These are phyloP conservation scores for Cheiracanthium punctorium DNA, from an alignment of 2,888 invertebrate species.

Conservation along the genomic window DNA sequence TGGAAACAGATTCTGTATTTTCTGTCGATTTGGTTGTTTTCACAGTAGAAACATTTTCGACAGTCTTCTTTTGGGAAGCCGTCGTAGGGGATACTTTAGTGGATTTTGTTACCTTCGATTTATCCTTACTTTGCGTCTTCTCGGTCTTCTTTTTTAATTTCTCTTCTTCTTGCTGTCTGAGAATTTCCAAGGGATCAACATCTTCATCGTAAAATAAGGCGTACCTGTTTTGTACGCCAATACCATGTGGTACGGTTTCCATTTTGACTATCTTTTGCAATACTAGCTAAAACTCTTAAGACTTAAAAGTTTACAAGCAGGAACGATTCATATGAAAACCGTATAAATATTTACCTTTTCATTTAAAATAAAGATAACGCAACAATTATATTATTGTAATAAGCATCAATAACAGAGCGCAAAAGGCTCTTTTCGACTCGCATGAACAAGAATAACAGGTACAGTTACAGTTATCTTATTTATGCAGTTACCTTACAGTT, in stretches of 20 bases:
- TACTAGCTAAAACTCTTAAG: background rate
- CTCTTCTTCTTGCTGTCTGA: constrained; percentile 85
- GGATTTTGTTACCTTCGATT: constrained; percentile 34
- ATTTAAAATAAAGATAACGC: background rate
- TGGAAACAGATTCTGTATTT: constrained; percentile 23
- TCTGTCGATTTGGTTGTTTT: constrained; percentile 33
- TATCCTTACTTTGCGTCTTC: constrained; percentile 48
- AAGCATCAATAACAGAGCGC: constrained; percentile 10
- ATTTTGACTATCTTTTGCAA: constrained; percentile 77
- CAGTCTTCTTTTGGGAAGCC: constrained; percentile 30
- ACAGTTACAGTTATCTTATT: constrained; percentile 35
- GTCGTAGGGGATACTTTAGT: constrained; percentile 4
- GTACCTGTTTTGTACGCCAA: constrained; percentile 89
- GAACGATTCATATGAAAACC: background rate
- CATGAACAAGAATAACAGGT: constrained; percentile 31
- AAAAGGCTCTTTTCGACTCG: constrained; percentile 30
- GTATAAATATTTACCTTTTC: background rate
- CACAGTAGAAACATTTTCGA: constrained; percentile 19
- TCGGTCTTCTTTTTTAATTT: constrained; percentile 62
- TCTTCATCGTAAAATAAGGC: constrained; percentile 90
- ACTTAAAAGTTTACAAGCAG: background rate
- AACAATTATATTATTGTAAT: background rate
- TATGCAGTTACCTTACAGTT: background rate
- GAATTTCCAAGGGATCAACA: constrained; percentile 87
- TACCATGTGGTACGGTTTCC: constrained; percentile 90